These are phyloP conservation scores for Naja naja DNA, from an alignment of 2,113 vertebrate genomes.

Conservation along the genomic window DNA sequence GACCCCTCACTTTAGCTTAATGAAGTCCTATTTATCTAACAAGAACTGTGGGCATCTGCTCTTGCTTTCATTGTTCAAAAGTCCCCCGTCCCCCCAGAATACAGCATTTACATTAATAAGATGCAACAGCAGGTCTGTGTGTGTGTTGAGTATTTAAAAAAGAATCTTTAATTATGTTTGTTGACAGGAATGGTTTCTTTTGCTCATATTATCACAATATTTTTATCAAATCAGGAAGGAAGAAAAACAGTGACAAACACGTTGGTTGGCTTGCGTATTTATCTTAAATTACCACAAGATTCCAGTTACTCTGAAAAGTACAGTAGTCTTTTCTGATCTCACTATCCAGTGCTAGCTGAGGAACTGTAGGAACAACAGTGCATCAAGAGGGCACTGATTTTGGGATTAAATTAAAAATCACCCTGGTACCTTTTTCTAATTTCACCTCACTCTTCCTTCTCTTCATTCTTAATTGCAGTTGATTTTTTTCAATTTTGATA, in stretches of 20 bases:
- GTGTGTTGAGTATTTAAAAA: conserved; percentile 35
- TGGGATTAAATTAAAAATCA: neutral
- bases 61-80: conserved; percentile 13
- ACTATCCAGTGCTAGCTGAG: neutral
- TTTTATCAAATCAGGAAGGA: neutral
- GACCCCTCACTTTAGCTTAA: neutral
- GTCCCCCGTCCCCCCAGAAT: conserved; percentile 23
- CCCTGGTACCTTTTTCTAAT: neutral
- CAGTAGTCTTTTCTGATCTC: neutral
- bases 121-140: conserved; percentile 34
- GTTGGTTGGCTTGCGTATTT: conserved; percentile 18
- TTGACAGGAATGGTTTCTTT: conserved; percentile 20
- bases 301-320: neutral
- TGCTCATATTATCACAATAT: conserved; percentile 33
- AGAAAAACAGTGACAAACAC: neutral
- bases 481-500: neutral
- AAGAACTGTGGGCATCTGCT: conserved; percentile 41
- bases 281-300: conserved; percentile 24
- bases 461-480: neutral
- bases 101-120: conserved; percentile 37
- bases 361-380: neutral
- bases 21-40: conserved; percentile 20
- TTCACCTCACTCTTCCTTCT: neutral
- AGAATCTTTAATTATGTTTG: conserved; percentile 21
- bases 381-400: neutral